Conservation (phyloP, 2,113 vertebrate species). For the Macrotus californicus region DNA sequence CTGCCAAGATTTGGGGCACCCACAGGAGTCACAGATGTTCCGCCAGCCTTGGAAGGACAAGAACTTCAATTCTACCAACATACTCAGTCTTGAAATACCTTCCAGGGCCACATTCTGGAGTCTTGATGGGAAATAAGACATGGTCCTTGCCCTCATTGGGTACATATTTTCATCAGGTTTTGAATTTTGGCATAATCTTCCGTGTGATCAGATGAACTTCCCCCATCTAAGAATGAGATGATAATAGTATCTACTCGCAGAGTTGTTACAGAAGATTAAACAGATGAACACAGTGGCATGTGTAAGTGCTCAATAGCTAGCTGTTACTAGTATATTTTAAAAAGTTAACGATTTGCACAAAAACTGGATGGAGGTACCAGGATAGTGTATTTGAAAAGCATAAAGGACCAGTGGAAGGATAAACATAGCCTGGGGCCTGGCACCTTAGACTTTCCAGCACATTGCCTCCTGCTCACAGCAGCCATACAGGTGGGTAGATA, state of each 20-base stretch:
- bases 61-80: background rate
- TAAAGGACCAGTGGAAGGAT: background rate
- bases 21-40: background rate
- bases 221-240: too few relatives aligned
- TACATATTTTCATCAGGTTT: background rate
- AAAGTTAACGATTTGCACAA: too few relatives aligned
- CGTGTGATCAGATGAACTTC: background rate
- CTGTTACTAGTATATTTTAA: too few relatives aligned
- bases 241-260: rapidly evolving
- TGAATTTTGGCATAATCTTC: background rate
- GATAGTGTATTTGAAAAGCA: background rate
- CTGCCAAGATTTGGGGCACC: background rate
- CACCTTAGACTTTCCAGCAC: background rate
- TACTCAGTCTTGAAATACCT: background rate
- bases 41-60: background rate
- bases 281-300: too few relatives aligned
- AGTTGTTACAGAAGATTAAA: background rate
- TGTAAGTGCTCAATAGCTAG: too few relatives aligned
- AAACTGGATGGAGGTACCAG: background rate
- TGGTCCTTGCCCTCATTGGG: too few relatives aligned
- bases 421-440: background rate
- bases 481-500: too few relatives aligned
- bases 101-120: background rate
- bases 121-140: background rate
- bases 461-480: background rate